Percentiles rank a stretch among this genome's conserved stretches.
Evolutionary conservation across 2,888 invertebrate species (phyloP).

Genomic region (Esperia sulphurella): DNA sequence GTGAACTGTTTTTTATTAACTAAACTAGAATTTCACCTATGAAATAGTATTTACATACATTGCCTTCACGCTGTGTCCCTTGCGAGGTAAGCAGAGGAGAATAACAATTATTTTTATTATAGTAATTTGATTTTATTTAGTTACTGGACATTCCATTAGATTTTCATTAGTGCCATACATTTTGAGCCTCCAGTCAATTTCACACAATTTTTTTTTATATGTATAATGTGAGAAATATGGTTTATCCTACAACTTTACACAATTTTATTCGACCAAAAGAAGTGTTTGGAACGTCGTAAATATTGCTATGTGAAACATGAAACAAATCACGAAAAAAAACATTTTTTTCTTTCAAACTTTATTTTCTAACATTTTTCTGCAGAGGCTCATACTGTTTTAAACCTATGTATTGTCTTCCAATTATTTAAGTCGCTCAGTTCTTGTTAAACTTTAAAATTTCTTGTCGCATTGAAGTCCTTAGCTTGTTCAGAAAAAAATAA

Average conservation of each 20-base stretch:
- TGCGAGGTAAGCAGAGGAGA: background rate
- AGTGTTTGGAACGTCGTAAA: no score
- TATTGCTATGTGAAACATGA: no score
- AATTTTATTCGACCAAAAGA: no score
- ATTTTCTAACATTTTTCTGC: background rate
- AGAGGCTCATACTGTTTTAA: background rate
- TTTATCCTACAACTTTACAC: no score
- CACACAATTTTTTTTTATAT: no score
- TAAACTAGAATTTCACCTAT: background rate
- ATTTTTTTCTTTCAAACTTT: background rate
- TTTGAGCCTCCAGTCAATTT: constrained; percentile 1
- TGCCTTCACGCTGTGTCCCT: no score
- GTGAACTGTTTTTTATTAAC: background rate
- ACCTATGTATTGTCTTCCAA: background rate
- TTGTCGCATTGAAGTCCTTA: no score
- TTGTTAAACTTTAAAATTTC: background rate
- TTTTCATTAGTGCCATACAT: constrained; percentile 13
- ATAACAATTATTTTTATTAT: background rate
- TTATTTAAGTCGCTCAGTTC: background rate
- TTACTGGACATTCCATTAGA: constrained; percentile 12
- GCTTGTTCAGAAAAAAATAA: no score
- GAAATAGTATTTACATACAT: no score
- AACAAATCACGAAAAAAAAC: no score
- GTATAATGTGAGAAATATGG: background rate
- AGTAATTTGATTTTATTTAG: background rate